Base-by-base conservation (phyloP, 2,113 vertebrate species). In the crab-eating macaque (Macaca fascicularis) region DNA sequence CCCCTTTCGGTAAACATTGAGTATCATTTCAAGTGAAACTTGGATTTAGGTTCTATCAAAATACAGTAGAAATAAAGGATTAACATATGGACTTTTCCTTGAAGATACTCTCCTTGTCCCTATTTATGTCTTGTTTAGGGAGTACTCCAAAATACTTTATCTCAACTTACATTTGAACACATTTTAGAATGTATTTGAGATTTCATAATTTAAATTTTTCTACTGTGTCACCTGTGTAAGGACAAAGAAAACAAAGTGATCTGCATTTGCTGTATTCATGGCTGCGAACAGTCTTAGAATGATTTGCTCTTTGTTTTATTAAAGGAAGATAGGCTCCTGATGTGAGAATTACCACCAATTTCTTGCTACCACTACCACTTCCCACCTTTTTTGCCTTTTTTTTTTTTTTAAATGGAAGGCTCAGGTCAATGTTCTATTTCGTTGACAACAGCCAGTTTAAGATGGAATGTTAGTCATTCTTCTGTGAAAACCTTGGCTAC, bases 11-110 rank as follows among this genome's bases (percentile, higher is more conserved):
- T 89, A 76, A 97, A 96, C 32, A 75, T 84, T 84, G 16, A 10
- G 11, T 94, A 97, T 96, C n/a, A 96, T 80, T 89, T 12, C 13
- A 85, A 84, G 55, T 79, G 81, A 82, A 67, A 92, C 74, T 23
- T 72, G 43, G 16, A 9, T 82, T 74, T 55, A 8, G 78, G 92
- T 45, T 93, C 16, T 93, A 16, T 85, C 45, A 74, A 64, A 75
- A 74, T 78, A 93, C 55, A 96, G 35, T 25, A 76, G 80, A 64
- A n/a, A 43, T 84, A 87, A 19, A 64, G 84, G 78, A 59, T 72
- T 84, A n/a, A 86, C 32, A 11, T 10, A 20, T 12, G n/a, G 79
- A 69, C 35, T 59, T 4, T 67, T 84, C 59, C 45, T 89, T 84
- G 76, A 76, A 72, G 30, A 48, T 13, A 57, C 43, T 17, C 14